Evolutionary conservation across 37 sponge, comb jelly and placozoan genomes (phyloP).

Genomic region (Oopsacas minuta): DNA sequence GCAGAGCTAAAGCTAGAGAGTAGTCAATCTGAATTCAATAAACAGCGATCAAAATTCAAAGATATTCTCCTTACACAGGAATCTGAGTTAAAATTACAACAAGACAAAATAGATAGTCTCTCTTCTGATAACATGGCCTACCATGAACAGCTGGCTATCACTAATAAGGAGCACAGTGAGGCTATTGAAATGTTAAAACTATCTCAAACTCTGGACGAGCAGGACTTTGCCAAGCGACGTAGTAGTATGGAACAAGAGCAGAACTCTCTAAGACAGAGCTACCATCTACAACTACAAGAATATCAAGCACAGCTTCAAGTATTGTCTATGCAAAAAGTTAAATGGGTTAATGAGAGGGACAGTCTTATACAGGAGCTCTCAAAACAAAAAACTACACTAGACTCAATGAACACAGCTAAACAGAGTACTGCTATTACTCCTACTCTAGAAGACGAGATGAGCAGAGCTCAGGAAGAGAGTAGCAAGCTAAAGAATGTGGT

Average conservation of each 20-base stretch:
- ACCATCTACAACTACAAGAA: background rate
- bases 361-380: background rate
- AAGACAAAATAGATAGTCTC: background rate
- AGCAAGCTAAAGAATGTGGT: slow-evolving; percentile 4
- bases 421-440: background rate
- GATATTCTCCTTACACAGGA: background rate
- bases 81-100: background rate
- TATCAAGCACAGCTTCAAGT: background rate
- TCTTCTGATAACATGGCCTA: background rate
- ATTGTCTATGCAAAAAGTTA: background rate
- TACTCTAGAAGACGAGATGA: slow-evolving; percentile 8
- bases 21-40: background rate
- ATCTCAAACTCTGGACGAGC: background rate
- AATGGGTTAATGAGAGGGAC: background rate
- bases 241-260: background rate
- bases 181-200: background rate
- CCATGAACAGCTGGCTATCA: background rate
- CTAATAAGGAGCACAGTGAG: background rate
- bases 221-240: background rate
- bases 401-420: background rate
- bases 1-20: background rate
- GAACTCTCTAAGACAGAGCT: background rate
- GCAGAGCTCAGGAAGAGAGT: slow-evolving; percentile 3
- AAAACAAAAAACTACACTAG: background rate
- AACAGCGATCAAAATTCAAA: background rate